Conservation (phyloP, 2,888 invertebrate genomes). For the Lepidonotus clava region DNA sequence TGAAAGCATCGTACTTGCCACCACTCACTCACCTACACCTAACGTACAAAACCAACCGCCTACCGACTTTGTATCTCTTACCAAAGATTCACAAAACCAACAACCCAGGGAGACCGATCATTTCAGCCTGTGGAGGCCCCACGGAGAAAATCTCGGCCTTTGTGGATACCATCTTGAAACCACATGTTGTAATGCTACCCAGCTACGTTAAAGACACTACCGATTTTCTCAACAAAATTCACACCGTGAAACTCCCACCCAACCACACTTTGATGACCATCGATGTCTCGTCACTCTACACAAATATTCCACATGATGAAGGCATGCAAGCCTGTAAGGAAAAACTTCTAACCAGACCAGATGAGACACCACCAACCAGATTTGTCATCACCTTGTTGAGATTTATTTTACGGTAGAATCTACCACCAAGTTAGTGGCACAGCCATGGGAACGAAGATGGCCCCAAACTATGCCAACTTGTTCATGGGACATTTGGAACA, state of each 20-base stretch:
- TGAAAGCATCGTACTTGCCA: not conserved
- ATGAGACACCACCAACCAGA: not conserved
- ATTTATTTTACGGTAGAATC: constrained; percentile 56
- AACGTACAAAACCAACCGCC: not conserved
- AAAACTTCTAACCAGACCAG: not conserved
- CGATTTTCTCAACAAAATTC: not conserved
- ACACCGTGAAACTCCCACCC: not conserved
- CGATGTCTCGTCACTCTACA: constrained; percentile 20
- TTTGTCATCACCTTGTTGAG: not conserved
- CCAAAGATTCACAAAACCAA: constrained; percentile 15
- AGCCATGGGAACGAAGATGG: constrained; percentile 63
- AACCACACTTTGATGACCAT: not conserved
- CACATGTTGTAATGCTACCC: not conserved
- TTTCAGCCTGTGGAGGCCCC: not conserved
- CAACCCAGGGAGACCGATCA: not conserved
- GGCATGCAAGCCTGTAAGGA: not conserved
- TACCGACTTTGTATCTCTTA: not conserved
- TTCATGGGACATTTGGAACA: constrained; percentile 61
- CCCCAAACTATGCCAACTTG: constrained; percentile 59
- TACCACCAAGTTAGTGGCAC: constrained; percentile 60
- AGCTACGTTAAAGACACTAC: not conserved
- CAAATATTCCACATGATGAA: constrained; percentile 13
- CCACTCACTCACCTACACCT: not conserved
- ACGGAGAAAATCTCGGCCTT: constrained; percentile 1
- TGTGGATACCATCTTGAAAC: not conserved